Conservation (phyloP, 1,140 invertebrate species). For the Formica exsecta region DNA sequence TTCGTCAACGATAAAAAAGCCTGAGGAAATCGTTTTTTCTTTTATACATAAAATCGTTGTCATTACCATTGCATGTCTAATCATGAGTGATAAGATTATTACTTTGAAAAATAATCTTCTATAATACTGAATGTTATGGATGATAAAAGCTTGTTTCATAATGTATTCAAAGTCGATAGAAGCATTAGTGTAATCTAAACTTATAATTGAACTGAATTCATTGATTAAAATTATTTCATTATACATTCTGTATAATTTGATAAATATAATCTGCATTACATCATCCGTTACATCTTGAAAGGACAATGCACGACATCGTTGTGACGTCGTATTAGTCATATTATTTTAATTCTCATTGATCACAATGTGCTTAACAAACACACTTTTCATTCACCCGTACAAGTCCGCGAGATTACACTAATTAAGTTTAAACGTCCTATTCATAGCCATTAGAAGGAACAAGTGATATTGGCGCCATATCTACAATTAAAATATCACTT, state of each 20-base stretch:
- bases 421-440: constrained; percentile 33
- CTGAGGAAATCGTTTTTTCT: constrained; percentile 20
- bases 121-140: background rate
- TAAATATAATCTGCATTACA: background rate
- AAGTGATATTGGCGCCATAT: background rate
- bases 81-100: constrained; percentile 9
- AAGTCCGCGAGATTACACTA: constrained; percentile 47
- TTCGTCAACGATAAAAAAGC: constrained; percentile 62
- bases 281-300: background rate
- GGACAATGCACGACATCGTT: background rate
- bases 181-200: background rate
- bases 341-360: constrained; percentile 43
- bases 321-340: constrained; percentile 32
- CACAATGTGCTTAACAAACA: constrained; percentile 16
- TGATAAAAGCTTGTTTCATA: background rate
- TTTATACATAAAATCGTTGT: constrained; percentile 19
- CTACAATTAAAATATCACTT: constrained; percentile 17
- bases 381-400: background rate
- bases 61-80: background rate
- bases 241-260: background rate
- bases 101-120: background rate
- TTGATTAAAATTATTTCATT: background rate
- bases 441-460: background rate
- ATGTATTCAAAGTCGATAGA: background rate
- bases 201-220: background rate